Percentiles rank a stretch among this genome's conserved stretches.
Evolutionary conservation across 1,140 invertebrate genomes (phyloP).

Genomic region (Sycophila sp.): DNA sequence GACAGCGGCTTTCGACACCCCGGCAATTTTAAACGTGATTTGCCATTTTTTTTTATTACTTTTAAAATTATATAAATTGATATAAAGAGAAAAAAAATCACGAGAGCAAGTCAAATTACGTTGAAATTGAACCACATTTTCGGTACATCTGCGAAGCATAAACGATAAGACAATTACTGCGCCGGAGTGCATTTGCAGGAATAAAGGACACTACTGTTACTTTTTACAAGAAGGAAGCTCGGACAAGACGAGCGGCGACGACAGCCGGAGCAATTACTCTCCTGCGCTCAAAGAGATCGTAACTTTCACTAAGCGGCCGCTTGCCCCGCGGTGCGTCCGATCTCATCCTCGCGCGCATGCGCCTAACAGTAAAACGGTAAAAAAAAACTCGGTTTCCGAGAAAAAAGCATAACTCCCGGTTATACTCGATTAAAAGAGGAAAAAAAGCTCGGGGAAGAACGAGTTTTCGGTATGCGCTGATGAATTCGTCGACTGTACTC

Average conservation of each 20-base stretch:
- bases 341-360: background rate
- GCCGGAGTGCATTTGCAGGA: background rate
- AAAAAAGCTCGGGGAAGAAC: background rate
- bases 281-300: background rate
- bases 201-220: conserved; percentile 6
- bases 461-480: conserved; percentile 1
- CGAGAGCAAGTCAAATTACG: too few relatives aligned
- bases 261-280: conserved; percentile 10
- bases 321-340: too few relatives aligned
- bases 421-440: background rate
- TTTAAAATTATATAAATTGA: too few relatives aligned
- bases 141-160: too few relatives aligned
- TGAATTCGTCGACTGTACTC: background rate
- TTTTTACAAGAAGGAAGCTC: conserved; percentile 1
- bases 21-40: too few relatives aligned
- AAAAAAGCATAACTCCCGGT: background rate
- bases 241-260: background rate
- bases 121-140: too few relatives aligned
- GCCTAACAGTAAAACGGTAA: background rate
- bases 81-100: too few relatives aligned
- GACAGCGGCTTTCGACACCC: too few relatives aligned
- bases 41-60: too few relatives aligned
- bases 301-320: conserved; percentile 15
- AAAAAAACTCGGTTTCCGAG: background rate
- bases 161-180: too few relatives aligned